Conservation (phyloP, 2,113 vertebrate species). For the Cervus canadensis region DNA sequence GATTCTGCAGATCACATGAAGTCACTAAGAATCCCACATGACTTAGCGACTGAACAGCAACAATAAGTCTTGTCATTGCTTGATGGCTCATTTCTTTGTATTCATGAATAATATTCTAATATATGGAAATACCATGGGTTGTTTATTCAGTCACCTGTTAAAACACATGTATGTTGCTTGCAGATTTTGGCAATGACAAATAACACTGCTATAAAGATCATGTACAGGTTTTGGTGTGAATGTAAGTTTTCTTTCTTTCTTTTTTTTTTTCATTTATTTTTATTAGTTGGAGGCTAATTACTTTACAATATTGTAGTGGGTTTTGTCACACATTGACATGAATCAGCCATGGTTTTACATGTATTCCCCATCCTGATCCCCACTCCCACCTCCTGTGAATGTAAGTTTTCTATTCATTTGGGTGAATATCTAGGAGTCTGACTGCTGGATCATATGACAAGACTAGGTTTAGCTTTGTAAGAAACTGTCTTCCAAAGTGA, state of each 20-base stretch:
- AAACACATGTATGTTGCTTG: not conserved
- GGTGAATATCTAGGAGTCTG: not conserved
- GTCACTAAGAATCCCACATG: not conserved
- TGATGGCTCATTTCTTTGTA: not conserved
- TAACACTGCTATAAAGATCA: not conserved
- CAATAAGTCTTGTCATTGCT: not conserved
- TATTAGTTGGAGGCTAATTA: too few species aligned
- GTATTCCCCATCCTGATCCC: too few species aligned
- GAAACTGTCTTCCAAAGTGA: not conserved
- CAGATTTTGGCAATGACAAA: not conserved
- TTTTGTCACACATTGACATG: too few species aligned
- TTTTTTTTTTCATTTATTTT: too few species aligned
- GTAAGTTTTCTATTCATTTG: not conserved
- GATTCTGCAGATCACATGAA: not conserved
- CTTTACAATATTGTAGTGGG: too few species aligned
- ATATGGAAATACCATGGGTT: not conserved
- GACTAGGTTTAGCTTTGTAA: not conserved
- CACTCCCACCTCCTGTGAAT: not conserved
- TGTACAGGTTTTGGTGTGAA: not conserved
- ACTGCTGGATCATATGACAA: not conserved
- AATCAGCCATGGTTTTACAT: too few species aligned
- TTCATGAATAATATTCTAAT: not conserved
- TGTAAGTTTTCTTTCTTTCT: too few species aligned
- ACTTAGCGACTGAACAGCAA: not conserved
- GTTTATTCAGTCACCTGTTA: not conserved